Base-by-base conservation (phyloP, 2,888 invertebrate species). In the Heliconius hortense region DNA sequence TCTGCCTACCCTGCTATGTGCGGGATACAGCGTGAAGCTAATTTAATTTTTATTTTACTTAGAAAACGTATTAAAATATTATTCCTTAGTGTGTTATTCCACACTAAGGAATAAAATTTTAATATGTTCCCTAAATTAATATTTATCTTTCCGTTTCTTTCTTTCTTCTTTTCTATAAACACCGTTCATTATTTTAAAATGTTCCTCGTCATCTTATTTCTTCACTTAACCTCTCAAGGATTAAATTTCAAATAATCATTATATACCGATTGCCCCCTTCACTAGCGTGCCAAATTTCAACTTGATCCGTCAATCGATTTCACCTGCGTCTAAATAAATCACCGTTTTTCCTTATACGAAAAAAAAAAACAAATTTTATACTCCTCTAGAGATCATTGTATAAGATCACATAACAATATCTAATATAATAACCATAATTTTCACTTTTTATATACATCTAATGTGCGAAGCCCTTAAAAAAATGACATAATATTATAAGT, bases 401-500 rank as follows among this genome's bases (percentile, higher is more conserved):
- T 13, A 60, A 13, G 15, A 62, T 64, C 13, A 35, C 1, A n/a
- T 64, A 64, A 64, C 10, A 21, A n/a, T 11, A 35, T 64, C 35
- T 64, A n/a, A 64, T n/a, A 0, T 63, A 63, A 63, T 24, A 66
- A 66, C 0, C n/a, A n/a, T 24, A 35, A n/a, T 64, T 66, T 39
- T 39, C 24, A 66, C 39, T 24, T 39, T 66, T 66, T 43, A 66
- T 24, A 64, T n/a, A 39, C 66, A 39, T 15, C 66, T 39, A 39
- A 39, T 39, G 15, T 24, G 31, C 2, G 31, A 28, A 56, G 21
- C n/a, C 56, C 56, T 56, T 69, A 53, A 53, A 28, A 31, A 53
- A 56, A 56, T 56, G n/a, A 39, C 28, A 59, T 67, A 67, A 67
- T 7, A 18, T 35, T 64, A 62, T 35, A 56, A 56, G 53, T 69